Base-by-base conservation (phyloP, 2,888 invertebrate genomes). In the Acanthosepion lycidas region DNA sequence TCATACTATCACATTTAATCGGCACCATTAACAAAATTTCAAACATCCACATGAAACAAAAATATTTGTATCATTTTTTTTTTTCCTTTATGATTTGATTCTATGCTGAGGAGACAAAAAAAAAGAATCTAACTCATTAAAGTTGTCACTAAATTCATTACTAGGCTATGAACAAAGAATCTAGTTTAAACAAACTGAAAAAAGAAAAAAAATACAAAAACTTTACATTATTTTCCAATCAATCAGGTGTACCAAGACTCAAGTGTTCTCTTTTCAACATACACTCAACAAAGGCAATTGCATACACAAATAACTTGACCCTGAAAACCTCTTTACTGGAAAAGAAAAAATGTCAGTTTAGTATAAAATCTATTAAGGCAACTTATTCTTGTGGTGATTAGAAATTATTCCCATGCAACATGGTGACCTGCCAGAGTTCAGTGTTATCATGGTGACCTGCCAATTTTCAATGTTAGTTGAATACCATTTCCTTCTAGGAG, bases 291-390 rank as follows among this genome's bases (percentile, higher is more conserved):
- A 78, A 78, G 78, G 78, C 78, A 78, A 78, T n/a, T 78, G 78
- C n/a, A 78, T 78, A 78, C 78, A 78, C 78, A 78, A 78, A 78
- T 78, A 78, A 78, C 78, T 78, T 78, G 78, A 78, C 78, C 78
- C 78, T 78, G 78, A 78, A 78, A 78, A 78, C 33, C n/a, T 78
- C 78, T 78, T 78, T 78, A 78, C 78, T 78, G 15, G n/a, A 78
- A 78, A 78, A n/a, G 78, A 78, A 78, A 78, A 78, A 78, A 78
- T 78, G 78, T 78, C 78, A 78, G 78, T 78, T 78, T 53, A 93
- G 93, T 93, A 93, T 93, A 49, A 93, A 93, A 93, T 93, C 93
- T 93, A 93, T 53, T 93, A 93, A 93, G 93, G 93, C 93, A 93
- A 93, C 93, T 93, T 53, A 93, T 93, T 93, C 78, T 78, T 78